Evolutionary conservation across 2,888 invertebrate genomes (phyloP).

Genomic region (Stenoptilia bipunctidactyla): DNA sequence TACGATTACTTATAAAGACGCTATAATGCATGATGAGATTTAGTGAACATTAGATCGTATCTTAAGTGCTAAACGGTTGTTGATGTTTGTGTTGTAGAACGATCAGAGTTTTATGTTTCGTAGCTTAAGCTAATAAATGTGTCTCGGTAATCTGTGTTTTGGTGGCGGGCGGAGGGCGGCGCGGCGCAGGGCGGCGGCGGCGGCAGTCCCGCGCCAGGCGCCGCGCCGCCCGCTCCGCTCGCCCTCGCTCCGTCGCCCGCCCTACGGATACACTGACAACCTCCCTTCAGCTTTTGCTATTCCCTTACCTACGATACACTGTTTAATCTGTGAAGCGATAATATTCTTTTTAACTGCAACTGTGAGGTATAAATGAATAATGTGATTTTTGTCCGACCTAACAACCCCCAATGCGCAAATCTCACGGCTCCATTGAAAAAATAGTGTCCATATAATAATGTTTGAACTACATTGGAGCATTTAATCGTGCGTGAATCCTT

Average conservation of each 20-base stretch:
- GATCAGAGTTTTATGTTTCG: slow-evolving; percentile 47
- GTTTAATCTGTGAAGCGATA: no score
- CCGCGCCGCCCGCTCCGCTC: slow-evolving; percentile 49
- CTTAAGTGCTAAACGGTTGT: slow-evolving; percentile 19
- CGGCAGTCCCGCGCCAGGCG: slow-evolving; percentile 52
- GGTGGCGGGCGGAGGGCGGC: slow-evolving; percentile 42
- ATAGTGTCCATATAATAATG: slow-evolving; percentile 28
- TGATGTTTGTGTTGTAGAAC: slow-evolving; percentile 41
- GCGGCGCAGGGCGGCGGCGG: slow-evolving; percentile 26
- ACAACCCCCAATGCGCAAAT: slow-evolving; percentile 65
- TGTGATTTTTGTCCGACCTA: slow-evolving; percentile 43
- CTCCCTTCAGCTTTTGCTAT: slow-evolving; percentile 13
- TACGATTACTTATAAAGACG: no score
- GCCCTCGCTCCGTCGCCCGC: slow-evolving; percentile 31
- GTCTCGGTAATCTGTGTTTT: slow-evolving; percentile 60
- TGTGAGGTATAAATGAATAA: slow-evolving; percentile 14
- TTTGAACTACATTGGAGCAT: no score
- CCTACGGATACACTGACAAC: slow-evolving; percentile 24
- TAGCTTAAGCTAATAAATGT: slow-evolving; percentile 61
- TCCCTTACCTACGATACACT: neutral
- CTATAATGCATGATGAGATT: no score
- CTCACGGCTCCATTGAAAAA: slow-evolving; percentile 41
- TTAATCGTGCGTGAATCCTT: no score
- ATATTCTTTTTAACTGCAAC: no score
- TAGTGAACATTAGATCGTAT: no score